A percentile compares a stretch with the other conserved stretches of the same genome.
These are phyloP conservation scores for Drosophila dives DNA, from an alignment of 2,888 invertebrate genomes.

Conservation along the genomic window DNA sequence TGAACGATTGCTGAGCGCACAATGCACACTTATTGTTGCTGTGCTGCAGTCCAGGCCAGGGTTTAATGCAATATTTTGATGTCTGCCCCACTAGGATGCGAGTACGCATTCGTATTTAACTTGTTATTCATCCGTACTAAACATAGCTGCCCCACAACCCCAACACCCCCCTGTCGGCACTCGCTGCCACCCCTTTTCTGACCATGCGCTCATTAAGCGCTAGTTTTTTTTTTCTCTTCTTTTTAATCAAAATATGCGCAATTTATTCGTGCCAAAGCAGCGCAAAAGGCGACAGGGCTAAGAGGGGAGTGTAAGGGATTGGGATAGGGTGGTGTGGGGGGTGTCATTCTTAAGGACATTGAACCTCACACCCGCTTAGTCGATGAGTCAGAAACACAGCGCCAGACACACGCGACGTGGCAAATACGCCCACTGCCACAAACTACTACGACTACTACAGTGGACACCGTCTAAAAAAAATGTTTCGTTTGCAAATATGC, in stretches of 20 bases:
- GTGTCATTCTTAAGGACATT: conserved; percentile 64
- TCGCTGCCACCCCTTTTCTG: background rate
- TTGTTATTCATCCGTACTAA: conserved; percentile 46
- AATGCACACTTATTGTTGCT: conserved; percentile 74
- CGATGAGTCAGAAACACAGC: conserved; percentile 53
- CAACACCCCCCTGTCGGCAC: background rate
- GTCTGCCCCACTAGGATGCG: conserved; percentile 54
- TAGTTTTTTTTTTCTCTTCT: conserved; percentile 13
- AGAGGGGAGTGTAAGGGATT: conserved; percentile 3
- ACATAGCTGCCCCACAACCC: conserved; percentile 4
- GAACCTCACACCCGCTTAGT: conserved; percentile 49
- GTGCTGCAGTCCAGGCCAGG: conserved; percentile 43
- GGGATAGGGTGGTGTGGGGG: background rate
- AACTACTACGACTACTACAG: background rate
- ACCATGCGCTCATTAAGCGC: conserved; percentile 39
- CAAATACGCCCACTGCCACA: conserved; percentile 41
- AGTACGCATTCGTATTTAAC: conserved; percentile 18
- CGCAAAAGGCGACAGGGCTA: conserved; percentile 26
- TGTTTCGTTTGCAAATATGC: background rate
- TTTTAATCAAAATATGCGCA: conserved; percentile 80
- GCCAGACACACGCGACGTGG: conserved; percentile 64
- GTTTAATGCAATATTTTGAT: conserved; percentile 54
- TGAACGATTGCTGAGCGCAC: conserved; percentile 55
- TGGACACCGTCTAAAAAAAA: background rate
- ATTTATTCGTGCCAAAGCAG: conserved; percentile 70